A percentile compares a stretch with the other conserved stretches of the same genome.
Evolutionary conservation across 2,888 invertebrate species (phyloP).

Genomic region (Chloroclysta siterata): DNA sequence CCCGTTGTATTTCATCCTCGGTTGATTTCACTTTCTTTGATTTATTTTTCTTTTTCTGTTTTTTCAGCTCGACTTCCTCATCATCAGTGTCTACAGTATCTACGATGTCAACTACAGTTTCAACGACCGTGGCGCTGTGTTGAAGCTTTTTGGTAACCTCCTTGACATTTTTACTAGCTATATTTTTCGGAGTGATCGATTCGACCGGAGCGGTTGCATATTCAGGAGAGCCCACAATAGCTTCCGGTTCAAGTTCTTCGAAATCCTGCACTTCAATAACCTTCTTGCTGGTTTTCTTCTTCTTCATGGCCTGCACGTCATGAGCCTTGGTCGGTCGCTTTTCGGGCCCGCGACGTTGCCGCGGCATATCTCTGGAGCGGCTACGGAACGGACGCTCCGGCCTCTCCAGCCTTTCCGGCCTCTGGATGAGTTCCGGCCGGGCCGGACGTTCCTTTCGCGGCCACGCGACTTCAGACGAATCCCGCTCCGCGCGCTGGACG

Average conservation of each 20-base stretch:
- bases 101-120: conserved; percentile 46
- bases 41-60: conserved; percentile 72
- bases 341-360: conserved; percentile 70
- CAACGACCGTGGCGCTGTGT: conserved; percentile 61
- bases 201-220: conserved; percentile 8
- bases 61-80: conserved; percentile 58
- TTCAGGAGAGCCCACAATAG: conserved; percentile 22
- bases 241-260: conserved; percentile 59
- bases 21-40: conserved; percentile 64
- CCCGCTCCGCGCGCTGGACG: conserved; percentile 50
- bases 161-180: conserved; percentile 13
- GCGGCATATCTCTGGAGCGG: conserved; percentile 72
- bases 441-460: conserved; percentile 38
- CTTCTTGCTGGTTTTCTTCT: conserved; percentile 70
- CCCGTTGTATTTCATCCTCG: conserved; percentile 76
- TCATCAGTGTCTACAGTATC: conserved; percentile 39
- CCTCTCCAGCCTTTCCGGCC: conserved; percentile 53
- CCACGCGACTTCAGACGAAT: conserved; percentile 24
- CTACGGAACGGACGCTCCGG: conserved; percentile 58
- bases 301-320: conserved; percentile 65
- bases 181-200: background rate
- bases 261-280: conserved; percentile 76
- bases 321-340: conserved; percentile 69
- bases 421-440: conserved; percentile 50
- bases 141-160: conserved; percentile 59